phyloP scores from a whole-genome alignment of 30 jellyfish, hydroid and myxozoan genomes.

The Cassiopea andromeda region DNA sequence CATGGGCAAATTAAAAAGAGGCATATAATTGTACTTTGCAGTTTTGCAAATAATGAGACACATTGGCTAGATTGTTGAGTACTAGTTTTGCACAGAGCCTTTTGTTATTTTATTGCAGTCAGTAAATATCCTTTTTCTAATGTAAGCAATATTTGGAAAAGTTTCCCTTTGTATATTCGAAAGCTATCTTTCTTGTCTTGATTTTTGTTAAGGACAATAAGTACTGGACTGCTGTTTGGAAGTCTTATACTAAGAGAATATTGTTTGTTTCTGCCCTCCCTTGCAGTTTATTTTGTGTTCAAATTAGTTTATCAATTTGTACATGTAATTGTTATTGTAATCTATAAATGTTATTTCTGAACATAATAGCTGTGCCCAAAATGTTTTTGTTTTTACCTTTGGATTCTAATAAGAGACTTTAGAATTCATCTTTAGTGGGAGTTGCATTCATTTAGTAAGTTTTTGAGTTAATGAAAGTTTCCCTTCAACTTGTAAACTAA shows the following conservation, averaged over 20 bases:
- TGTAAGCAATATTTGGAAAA: background rate
- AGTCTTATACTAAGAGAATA: too few species aligned
- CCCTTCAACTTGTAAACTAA: too few species aligned
- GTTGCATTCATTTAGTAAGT: too few species aligned
- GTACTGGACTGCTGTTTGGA: too few species aligned
- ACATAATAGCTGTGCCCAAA: background rate
- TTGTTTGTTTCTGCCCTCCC: background rate
- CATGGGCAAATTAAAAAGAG: slow-evolving; percentile 84
- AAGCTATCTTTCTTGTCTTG: background rate
- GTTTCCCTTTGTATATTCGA: background rate
- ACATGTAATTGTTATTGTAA: too few species aligned
- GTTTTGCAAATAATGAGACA: background rate
- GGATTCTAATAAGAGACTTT: background rate
- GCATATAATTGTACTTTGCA: background rate
- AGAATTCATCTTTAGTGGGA: too few species aligned
- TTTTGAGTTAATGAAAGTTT: too few species aligned
- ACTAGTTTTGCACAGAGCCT: background rate
- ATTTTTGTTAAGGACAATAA: background rate
- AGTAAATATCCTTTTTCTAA: background rate
- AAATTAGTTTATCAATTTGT: background rate
- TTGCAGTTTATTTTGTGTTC: background rate
- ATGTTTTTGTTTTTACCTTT: background rate
- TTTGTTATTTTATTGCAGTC: background rate
- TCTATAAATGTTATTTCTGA: background rate
- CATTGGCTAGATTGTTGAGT: background rate